Percentiles rank a stretch among this genome's conserved stretches.
phyloP scores from a whole-genome alignment of 2,888 invertebrate genomes.

The Heteromurus nitidus region DNA sequence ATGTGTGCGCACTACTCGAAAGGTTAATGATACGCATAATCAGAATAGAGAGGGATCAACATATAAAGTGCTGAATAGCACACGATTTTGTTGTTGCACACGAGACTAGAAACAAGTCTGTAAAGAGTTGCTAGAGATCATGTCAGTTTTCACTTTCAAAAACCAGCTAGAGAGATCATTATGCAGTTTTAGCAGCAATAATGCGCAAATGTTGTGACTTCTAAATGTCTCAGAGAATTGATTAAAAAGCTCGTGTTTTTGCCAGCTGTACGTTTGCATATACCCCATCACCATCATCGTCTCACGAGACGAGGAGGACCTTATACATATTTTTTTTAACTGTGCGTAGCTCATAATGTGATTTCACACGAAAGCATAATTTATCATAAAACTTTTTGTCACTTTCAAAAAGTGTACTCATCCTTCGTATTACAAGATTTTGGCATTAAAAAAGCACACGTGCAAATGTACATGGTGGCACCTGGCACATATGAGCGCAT shows the following conservation, averaged over 20 bases:
- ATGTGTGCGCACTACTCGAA: neutral
- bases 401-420: neutral
- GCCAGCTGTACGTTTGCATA: no score
- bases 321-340: no score
- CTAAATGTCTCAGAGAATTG: conserved; percentile 17
- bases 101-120: conserved; percentile 55
- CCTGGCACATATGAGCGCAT: conserved; percentile 12
- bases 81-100: neutral
- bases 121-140: conserved; percentile 48
- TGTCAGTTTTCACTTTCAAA: conserved; percentile 60
- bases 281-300: no score
- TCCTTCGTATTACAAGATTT: neutral
- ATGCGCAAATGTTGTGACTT: conserved; percentile 14
- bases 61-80: conserved; percentile 8
- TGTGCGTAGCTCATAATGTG: no score
- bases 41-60: conserved; percentile 2
- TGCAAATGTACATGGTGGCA: conserved; percentile 21
- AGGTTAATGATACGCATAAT: conserved; percentile 48
- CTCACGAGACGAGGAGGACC: no score
- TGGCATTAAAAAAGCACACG: no score
- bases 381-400: conserved; percentile 11
- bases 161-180: conserved; percentile 44
- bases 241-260: no score
- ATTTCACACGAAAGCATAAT: no score
- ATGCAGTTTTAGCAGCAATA: conserved; percentile 29